Evolutionary conservation across 1,140 invertebrate species (phyloP), one percentile per base, ranked within the genome.

Genomic region (Danaus plexippus): DNA sequence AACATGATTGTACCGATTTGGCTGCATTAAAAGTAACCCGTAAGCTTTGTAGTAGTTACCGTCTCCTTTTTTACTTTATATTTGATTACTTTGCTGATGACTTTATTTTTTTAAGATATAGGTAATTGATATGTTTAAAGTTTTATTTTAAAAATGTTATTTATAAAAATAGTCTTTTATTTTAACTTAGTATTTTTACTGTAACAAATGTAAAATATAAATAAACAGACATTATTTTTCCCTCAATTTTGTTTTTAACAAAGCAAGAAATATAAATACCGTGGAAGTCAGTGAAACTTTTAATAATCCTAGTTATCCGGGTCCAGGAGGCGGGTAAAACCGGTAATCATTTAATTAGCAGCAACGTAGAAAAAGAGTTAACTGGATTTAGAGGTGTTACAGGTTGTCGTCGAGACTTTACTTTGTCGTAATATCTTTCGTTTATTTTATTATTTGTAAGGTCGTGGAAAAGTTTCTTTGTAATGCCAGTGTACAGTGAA

Each of bases 301-400:
- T 47, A 62, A 58, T 57, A 67, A 64, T 56, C 54, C 47, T 48
- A 49, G 40, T 40, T 46, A 42, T 52, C 52, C 52, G 53, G 58
- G 32, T 52, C 57, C 61, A 54, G 54, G 44, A 13, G n/a, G 52
- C 9, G 43, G 42, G 32, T 22, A 22, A 45, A 43, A 43, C 47
- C 54, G 56, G 59, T 67, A 67, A 67, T 67, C 65, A 64, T 67
- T 67, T 67, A 67, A 67, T 67, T 67, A 67, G 59, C 59, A 64
- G 52, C 57, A 53, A 50, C 57, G 45, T 62, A 64, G 59, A 64
- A 57, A 67, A 67, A 64, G 62, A 67, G 66, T 64, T 67, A 62
- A 51, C 53, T 44, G 22, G 62, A 62, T 64, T 67, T 59, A 64
- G 62, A 55, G n/a, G 54, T 57, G 50, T 65, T 65, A 65, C 63